Base-by-base conservation (phyloP, 2,113 vertebrate genomes). In the Psettodes erumei region DNA sequence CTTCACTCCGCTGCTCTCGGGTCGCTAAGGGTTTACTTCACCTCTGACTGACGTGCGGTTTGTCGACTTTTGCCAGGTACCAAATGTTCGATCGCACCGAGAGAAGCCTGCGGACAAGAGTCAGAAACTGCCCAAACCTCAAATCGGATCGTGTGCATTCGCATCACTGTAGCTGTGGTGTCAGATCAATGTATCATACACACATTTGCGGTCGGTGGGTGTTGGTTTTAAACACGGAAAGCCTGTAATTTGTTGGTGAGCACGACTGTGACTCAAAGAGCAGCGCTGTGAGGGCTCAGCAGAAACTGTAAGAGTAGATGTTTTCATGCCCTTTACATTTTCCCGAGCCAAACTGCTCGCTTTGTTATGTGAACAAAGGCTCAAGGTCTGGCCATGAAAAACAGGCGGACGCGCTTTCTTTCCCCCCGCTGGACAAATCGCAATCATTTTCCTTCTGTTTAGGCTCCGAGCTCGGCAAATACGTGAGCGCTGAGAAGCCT, bases 201-300 rank as follows among this genome's bases (percentile, higher is more conserved):
- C 27, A 27, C 21, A 32, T 62, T 37, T 72, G 61, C 4, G 25
- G 48, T 55, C 63, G 60, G 32, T 2, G 19, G 32, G 69, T 54
- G 71, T 74, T 65, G 19, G 47, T 45, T 78, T 51, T 5, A n/a
- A 5, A 27, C 0, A 8, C 28, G 63, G 32, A 48, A 50, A 83
- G 72, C n/a, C 71, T 85, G 71, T 77, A 54, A 86, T 86, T 76
- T 80, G 69, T 63, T 79, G 77, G 73, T 47, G 61, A 74, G 58
- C n/a, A 66, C 0, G n/a, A 19, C 55, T 27, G 66, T 65, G 65
- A 80, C 47, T 73, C 76, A 75, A 69, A 62, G 28, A 47, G 8
- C 35, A 71, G 48, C 59, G 53, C 27, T 66, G 60, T 30, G 51
- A 77, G 42, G 43, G 27, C 71, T 81, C 38, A 76, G 58, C 48